Conservation (phyloP, 2,797 vertebrate genomes). For the Vultur gryphus region DNA sequence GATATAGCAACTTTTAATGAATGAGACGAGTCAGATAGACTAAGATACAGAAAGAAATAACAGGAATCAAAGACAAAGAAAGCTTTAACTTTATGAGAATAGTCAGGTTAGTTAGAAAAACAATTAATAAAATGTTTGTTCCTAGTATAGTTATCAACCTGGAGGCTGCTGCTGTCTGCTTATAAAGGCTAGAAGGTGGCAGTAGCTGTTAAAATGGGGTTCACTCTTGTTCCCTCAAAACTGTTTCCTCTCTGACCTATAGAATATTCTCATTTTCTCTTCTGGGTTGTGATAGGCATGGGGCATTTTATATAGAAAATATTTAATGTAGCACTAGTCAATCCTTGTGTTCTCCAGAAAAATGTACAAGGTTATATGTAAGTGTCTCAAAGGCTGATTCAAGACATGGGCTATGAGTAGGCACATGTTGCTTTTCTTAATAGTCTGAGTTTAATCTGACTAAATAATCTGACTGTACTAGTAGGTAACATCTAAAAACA, state of each 20-base stretch:
- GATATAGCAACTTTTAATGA: not conserved
- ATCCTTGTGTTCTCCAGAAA: not conserved
- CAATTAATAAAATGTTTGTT: not conserved
- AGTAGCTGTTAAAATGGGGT: not conserved
- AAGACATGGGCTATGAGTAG: not conserved
- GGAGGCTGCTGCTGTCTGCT: not conserved
- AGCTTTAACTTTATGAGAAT: not conserved
- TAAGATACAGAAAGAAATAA: not conserved
- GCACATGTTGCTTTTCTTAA: not conserved
- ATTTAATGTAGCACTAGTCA: not conserved
- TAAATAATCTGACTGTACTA: not conserved
- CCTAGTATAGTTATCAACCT: not conserved
- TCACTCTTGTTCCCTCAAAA: not conserved
- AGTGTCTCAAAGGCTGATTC: not conserved
- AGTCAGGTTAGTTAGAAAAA: not conserved
- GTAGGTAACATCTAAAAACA: not conserved
- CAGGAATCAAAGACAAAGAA: not conserved
- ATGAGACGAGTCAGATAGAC: not conserved
- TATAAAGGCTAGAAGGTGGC: not conserved
- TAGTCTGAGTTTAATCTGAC: not conserved
- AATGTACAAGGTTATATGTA: rapidly evolving
- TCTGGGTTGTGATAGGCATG: not conserved
- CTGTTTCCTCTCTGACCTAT: not conserved
- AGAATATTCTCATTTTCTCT: not conserved
- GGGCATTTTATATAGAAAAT: not conserved